Evolutionary conservation across 2,113 vertebrate species (phyloP).

Genomic region (Leptodactylus fuscus): DNA sequence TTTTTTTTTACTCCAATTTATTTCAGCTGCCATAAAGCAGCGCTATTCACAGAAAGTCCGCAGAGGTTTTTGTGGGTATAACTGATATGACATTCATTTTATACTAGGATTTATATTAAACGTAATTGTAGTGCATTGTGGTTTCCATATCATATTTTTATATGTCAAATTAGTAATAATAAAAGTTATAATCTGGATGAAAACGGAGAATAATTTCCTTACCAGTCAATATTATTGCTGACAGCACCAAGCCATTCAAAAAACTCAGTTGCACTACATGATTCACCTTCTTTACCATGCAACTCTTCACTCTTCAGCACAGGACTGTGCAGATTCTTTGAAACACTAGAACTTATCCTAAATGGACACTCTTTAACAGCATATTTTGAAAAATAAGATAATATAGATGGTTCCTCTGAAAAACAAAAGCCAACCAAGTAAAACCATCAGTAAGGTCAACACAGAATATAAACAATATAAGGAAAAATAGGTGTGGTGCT

Average conservation of each 20-base stretch:
- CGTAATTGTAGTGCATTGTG: too few species aligned
- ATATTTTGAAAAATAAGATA: constrained; percentile 79
- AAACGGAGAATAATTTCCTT: constrained; percentile 63
- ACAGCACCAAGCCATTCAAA: constrained; percentile 92
- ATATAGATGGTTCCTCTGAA: constrained; percentile 71
- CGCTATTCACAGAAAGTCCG: too few species aligned
- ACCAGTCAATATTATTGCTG: constrained; percentile 76
- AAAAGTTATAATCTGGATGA: too few species aligned
- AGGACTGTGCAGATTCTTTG: constrained; percentile 77
- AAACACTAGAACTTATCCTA: constrained; percentile 66
- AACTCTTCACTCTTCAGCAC: constrained; percentile 71
- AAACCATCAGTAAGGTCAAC: neutral
- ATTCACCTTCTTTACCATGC: constrained; percentile 67
- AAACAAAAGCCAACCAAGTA: neutral
- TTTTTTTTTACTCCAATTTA: too few species aligned
- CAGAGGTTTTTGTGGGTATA: too few species aligned
- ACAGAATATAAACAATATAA: too few species aligned
- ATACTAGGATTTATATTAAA: too few species aligned
- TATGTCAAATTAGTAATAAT: too few species aligned
- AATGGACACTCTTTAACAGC: constrained; percentile 77
- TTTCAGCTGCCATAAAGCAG: too few species aligned
- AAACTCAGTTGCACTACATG: constrained; percentile 77
- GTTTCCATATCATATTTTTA: too few species aligned
- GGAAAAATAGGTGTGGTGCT: too few species aligned
- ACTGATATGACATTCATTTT: too few species aligned